A percentile compares a stretch with the other conserved stretches of the same genome.
Conservation (phyloP, 2,888 invertebrate genomes). For the Ormyrus labotus region DNA sequence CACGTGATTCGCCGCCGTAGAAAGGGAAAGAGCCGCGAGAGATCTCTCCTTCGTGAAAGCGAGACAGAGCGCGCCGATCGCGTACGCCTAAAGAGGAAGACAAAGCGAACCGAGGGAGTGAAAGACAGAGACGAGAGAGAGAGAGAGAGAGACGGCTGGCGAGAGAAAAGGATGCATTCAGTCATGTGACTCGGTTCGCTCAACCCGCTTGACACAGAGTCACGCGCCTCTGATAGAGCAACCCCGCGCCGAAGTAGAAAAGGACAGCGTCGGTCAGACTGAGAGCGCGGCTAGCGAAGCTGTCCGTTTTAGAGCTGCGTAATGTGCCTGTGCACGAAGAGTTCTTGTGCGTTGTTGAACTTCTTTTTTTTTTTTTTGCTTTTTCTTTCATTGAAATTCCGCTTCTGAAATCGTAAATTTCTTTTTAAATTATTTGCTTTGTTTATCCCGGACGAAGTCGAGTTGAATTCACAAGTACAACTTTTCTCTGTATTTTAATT, state of each 20-base stretch:
- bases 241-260: slow-evolving; percentile 39
- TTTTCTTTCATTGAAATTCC: neutral
- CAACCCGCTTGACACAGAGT: slow-evolving; percentile 37
- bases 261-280: slow-evolving; percentile 36
- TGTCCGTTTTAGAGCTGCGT: no score
- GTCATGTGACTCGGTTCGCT: slow-evolving; percentile 29
- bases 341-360: no score
- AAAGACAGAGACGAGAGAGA: neutral
- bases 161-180: neutral
- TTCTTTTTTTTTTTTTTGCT: neutral
- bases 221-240: slow-evolving; percentile 42
- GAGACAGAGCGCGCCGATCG: slow-evolving; percentile 15
- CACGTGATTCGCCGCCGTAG: neutral
- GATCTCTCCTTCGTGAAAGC: slow-evolving; percentile 43
- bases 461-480: no score
- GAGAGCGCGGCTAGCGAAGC: neutral
- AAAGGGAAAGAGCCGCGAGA: slow-evolving; percentile 20
- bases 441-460: no score
- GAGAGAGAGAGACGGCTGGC: neutral
- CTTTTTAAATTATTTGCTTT: neutral
- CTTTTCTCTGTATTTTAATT: no score
- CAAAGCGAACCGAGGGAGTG: no score
- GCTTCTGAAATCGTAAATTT: neutral
- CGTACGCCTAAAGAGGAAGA: no score
- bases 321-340: no score